Base-by-base conservation (phyloP, 2,888 invertebrate species). In the Athalia circularis region DNA sequence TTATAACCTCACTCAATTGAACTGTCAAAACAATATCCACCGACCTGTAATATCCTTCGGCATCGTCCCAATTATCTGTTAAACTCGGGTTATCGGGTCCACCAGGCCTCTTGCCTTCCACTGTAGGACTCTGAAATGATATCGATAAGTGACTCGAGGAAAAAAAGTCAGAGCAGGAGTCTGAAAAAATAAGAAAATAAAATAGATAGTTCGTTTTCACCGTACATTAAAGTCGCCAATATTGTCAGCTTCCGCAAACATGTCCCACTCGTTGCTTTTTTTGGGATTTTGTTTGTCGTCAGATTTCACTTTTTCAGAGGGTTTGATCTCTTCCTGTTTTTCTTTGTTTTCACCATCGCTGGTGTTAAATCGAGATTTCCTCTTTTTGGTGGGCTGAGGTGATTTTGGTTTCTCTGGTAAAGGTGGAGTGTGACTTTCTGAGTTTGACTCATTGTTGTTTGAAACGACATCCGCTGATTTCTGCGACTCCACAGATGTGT, bases 41-140 rank as follows among this genome's bases (percentile, higher is more conserved):
- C 81, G 87, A 93, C 93, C 96, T 94, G 91, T 99, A 99, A 90
- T 99, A 99, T 59, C 99, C 99, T 91, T 99, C 99, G 0, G 98
- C 97, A 91, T 99, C 99, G 88, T 99, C 99, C 99, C 99, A 99
- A 90, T 99, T 99, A 90, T 99, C 99, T 0, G 97, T 98, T 62
- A 99, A 92, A 68, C 96, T 96, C 0, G 98, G 98, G 91, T 97
- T 96, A 89, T 98, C 98, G 79, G 92, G 92, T 80, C 94, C 93
- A 29, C 90, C 90, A 81, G 89, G 87, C 47, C 92, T 91, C 84
- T 92, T 92, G 43, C 90, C 87, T 83, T 93, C 92, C 62, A 93
- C 93, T 79, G 92, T 94, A 8, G 95, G 95, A 77, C 95, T 95
- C 95, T 95, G 83, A 1, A 90, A 86, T 86, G 83, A 54, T n/a